Conservation (phyloP, 2,888 invertebrate species). For the Hypselothyrea guttata region DNA sequence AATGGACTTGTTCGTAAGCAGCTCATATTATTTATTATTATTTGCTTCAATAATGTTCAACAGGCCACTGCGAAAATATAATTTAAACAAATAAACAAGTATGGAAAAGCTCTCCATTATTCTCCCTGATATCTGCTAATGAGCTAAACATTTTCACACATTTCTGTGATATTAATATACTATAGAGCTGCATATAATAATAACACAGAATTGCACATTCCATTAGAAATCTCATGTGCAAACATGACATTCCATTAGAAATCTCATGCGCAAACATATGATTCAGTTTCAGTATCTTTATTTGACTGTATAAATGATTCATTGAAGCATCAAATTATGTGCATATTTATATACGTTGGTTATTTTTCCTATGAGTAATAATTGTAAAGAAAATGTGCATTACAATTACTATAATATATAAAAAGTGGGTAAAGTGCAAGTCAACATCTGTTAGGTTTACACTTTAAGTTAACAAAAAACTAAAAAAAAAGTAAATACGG, state of each 20-base stretch:
- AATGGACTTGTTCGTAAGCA: too few relatives aligned
- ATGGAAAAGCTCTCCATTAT: background rate
- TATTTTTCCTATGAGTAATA: slow-evolving; percentile 16
- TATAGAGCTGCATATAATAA: too few relatives aligned
- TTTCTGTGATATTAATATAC: slow-evolving; percentile 3
- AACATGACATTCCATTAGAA: slow-evolving; percentile 8
- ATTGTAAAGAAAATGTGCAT: background rate
- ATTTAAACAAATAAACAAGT: background rate
- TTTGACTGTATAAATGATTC: too few relatives aligned
- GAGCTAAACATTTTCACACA: slow-evolving; percentile 9
- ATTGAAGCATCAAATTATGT: slow-evolving; percentile 9
- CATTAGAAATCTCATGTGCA: background rate
- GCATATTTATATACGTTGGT: background rate
- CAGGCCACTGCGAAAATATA: slow-evolving; percentile 15
- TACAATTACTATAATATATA: too few relatives aligned
- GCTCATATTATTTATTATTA: background rate
- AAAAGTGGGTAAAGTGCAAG: too few relatives aligned
- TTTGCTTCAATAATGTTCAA: slow-evolving; percentile 4
- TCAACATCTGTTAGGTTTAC: too few relatives aligned
- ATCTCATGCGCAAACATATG: slow-evolving; percentile 3
- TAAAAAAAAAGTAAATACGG: too few relatives aligned
- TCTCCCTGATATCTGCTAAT: slow-evolving; percentile 33
- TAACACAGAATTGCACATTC: too few relatives aligned
- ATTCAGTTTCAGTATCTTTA: slow-evolving; percentile 9
- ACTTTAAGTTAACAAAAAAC: too few relatives aligned